phyloP scores from a whole-genome alignment of 2,797 vertebrate species.

The Florisuga fusca region DNA sequence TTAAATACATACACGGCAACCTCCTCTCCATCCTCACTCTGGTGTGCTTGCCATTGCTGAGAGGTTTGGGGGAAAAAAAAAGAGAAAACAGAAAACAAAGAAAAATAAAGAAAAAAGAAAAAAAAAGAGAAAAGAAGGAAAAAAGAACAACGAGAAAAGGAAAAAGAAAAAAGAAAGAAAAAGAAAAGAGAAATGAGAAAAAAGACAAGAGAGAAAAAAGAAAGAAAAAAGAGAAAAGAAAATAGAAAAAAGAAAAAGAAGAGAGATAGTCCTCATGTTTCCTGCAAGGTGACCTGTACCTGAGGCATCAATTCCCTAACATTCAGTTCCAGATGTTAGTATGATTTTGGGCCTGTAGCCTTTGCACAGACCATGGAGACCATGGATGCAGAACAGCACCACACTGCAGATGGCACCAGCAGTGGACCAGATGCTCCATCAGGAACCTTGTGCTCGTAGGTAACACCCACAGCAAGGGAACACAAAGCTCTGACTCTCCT shows the following conservation, averaged over 20 bases:
- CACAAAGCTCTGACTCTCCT: rapidly evolving
- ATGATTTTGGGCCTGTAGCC: neutral
- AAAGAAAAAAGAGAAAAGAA: no score
- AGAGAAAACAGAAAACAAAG: neutral
- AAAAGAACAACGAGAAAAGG: neutral
- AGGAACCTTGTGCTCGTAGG: no score
- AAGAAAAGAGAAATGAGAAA: no score
- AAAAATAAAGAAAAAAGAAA: neutral
- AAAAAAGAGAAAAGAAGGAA: neutral
- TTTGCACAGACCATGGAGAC: no score
- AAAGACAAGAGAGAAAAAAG: no score
- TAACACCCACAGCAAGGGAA: neutral
- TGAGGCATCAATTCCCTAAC: neutral
- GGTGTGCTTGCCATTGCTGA: neutral
- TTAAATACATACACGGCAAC: neutral
- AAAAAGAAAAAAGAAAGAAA: no score
- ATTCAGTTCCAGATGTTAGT: neutral
- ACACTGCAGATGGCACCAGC: neutral
- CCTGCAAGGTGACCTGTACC: neutral
- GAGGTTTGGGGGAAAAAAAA: neutral
- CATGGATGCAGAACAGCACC: neutral
- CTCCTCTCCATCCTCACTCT: neutral
- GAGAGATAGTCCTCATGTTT: neutral
- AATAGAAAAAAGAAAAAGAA: neutral
- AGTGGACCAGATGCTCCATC: neutral